phyloP scores from a whole-genome alignment of 1,140 invertebrate genomes.

The Marisa cornuarietis region DNA sequence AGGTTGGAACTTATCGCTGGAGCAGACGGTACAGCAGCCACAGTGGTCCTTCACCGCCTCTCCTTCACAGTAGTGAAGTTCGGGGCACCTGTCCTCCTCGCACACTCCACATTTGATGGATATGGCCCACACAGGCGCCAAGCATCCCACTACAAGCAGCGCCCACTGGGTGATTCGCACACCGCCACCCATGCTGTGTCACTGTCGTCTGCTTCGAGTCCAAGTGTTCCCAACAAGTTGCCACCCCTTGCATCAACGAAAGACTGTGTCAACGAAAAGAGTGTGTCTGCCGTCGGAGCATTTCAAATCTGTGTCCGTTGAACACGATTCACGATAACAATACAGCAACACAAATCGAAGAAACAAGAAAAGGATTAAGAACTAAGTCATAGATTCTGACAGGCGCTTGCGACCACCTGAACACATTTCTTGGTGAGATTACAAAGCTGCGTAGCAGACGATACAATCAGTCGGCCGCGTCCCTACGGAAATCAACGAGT shows the following conservation, averaged over 20 bases:
- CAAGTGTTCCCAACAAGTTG: not conserved
- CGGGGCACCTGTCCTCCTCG: constrained; percentile 40
- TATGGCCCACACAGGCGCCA: constrained; percentile 1
- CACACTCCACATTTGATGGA: constrained; percentile 38
- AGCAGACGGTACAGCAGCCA: constrained; percentile 49
- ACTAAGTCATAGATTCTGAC: not conserved
- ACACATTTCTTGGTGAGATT: not conserved
- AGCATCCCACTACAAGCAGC: constrained; percentile 20
- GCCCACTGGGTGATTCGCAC: constrained; percentile 12
- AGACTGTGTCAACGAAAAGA: not conserved
- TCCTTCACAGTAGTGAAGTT: constrained; percentile 45
- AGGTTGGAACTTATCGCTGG: constrained; percentile 35
- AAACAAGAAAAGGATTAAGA: not conserved
- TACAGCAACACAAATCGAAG: not conserved
- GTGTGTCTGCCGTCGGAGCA: no score
- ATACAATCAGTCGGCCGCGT: not conserved
- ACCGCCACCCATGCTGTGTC: constrained; percentile 1
- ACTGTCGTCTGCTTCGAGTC: not conserved
- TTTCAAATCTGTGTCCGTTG: not conserved
- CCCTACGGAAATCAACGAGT: not conserved
- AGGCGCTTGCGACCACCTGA: not conserved
- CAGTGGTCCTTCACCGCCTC: constrained; percentile 49
- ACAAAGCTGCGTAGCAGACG: not conserved
- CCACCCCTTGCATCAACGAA: not conserved
- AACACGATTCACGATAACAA: not conserved